Base-by-base conservation (phyloP, 2,888 invertebrate genomes). In the Lepidochitona cinerea region DNA sequence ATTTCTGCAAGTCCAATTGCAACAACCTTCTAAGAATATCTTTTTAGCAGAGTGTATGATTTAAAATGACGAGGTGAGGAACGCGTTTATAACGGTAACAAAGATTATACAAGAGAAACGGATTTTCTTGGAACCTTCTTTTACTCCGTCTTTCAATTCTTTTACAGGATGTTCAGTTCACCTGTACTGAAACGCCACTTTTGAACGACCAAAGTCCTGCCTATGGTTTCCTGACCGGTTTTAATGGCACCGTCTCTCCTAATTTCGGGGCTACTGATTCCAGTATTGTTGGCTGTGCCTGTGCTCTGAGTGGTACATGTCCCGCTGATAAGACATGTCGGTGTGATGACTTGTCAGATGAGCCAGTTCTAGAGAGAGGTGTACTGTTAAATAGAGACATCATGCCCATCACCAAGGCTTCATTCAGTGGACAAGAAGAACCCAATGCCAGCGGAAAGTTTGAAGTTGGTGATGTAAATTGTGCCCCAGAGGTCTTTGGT, bases 401-500 rank as follows among this genome's bases (percentile, higher is more conserved):
- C 2, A 35, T 87, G 18, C 84, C 84, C 0, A 68, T 86, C 5
- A 76, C 77, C 5, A 18, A 64, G 9, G 68, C 83, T 7, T 59
- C 37, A 9, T 76, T 83, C 29, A 77, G 79, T 1, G 76, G 76
- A 7, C 78, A 79, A 49, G 37, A 49, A 1, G 29, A 53, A 9
- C 70, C 79, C 1, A 59, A 71, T 0, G 81, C 78, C 9, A 41
- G 37, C 1, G 79, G 75, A 23, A 72, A 74, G 1, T 37, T 83
- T 0, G 69, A 75, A 1, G 69, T 77, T 1, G 75, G 75, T 12
- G 37, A 70, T 3, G 33, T 80, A 9, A 37, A 74, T 52, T 83
- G 83, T 67, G 75, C 73, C 74, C 83, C 77, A 7, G 75, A 68
- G 54, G 81, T 84, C 1, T 81, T 84, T 67, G 83, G 88, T 88